Evolutionary conservation across 1,140 invertebrate species (phyloP).

Genomic region (Saccostrea echinata): DNA sequence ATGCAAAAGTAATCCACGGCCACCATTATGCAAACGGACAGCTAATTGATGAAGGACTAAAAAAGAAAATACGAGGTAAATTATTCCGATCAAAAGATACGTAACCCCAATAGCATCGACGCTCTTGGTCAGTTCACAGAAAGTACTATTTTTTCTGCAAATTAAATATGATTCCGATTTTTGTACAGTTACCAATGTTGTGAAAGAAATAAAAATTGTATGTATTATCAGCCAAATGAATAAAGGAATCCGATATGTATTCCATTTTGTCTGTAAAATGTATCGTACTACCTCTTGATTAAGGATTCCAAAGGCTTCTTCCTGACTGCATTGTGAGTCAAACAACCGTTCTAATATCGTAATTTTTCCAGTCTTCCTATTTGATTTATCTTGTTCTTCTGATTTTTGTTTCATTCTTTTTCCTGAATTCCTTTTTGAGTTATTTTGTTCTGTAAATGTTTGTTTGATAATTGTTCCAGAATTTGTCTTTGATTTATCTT

Average conservation of each 20-base stretch:
- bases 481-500: too few relatives aligned
- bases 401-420: too few relatives aligned
- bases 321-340: constrained; percentile 19
- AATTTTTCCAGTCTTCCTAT: not conserved
- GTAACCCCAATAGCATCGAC: not conserved
- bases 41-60: not conserved
- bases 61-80: not conserved
- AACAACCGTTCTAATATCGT: constrained; percentile 59
- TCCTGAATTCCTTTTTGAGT: too few relatives aligned
- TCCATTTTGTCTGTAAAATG: constrained; percentile 61
- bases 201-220: constrained; percentile 46
- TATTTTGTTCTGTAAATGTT: too few relatives aligned
- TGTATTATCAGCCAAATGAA: constrained; percentile 58
- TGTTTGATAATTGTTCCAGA: too few relatives aligned
- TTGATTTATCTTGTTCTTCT: not conserved
- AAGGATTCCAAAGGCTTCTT: constrained; percentile 57
- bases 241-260: constrained; percentile 50
- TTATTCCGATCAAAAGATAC: not conserved
- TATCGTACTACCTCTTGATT: constrained; percentile 47
- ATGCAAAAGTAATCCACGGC: not conserved
- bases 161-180: not conserved
- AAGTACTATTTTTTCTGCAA: not conserved
- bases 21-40: not conserved
- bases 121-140: not conserved
- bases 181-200: constrained; percentile 24